These are phyloP conservation scores for Caenorhabditis plicata DNA, from an alignment of 2,888 invertebrate species.

Conservation along the genomic window DNA sequence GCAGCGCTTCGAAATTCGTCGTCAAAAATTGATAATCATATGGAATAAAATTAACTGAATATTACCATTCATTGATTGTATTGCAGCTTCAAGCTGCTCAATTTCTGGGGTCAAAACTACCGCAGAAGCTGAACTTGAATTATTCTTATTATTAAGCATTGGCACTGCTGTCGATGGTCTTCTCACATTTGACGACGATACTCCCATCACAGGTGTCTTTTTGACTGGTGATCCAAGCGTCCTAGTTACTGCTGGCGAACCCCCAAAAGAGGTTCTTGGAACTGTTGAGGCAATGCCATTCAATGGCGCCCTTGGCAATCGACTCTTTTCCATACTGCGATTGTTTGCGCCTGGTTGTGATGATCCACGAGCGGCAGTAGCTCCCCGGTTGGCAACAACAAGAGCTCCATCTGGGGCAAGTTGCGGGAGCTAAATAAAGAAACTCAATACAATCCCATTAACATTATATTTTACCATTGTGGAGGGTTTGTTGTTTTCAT, in stretches of 20 bases:
- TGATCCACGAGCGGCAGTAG: slow-evolving; percentile 10
- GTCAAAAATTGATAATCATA: no score
- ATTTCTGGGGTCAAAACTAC: slow-evolving; percentile 31
- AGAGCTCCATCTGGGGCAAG: slow-evolving; percentile 19
- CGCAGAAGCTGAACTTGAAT: slow-evolving; percentile 1
- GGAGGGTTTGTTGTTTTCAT: no score
- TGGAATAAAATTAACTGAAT: no score
- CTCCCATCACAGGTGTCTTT: slow-evolving; percentile 45
- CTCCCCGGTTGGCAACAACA: slow-evolving; percentile 41
- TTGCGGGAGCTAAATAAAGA: slow-evolving; percentile 28
- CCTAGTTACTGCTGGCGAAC: slow-evolving; percentile 1
- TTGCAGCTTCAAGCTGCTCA: slow-evolving; percentile 40
- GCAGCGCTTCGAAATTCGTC: no score
- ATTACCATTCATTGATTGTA: slow-evolving; percentile 36
- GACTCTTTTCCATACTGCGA: slow-evolving; percentile 30
- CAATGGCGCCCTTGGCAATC: slow-evolving; percentile 32
- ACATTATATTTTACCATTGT: no score
- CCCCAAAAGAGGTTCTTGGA: slow-evolving; percentile 13
- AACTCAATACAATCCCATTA: not conserved
- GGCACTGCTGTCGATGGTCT: slow-evolving; percentile 22
- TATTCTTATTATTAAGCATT: slow-evolving; percentile 5
- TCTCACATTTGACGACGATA: slow-evolving; percentile 26
- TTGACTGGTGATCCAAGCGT: slow-evolving; percentile 37
- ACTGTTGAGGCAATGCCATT: slow-evolving; percentile 5
- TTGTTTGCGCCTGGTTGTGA: slow-evolving; percentile 6